Evolutionary conservation across 37 sponge, comb jelly and placozoan species (phyloP).

Genomic region (Eunapius fragilis): DNA sequence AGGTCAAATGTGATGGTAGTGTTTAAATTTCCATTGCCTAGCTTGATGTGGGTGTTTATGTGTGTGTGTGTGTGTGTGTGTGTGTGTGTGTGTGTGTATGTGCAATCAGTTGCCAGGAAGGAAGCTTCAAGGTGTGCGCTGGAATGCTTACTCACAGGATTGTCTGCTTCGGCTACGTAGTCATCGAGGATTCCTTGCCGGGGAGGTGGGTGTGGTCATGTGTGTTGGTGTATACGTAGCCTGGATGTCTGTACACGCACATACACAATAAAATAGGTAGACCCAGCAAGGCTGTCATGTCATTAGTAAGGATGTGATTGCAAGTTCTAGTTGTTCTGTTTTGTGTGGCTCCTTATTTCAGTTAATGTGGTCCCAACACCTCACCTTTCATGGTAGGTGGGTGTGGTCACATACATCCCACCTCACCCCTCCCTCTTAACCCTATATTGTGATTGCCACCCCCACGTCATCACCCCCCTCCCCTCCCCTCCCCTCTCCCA

Average conservation of each 20-base stretch:
- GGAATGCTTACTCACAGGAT: constrained; percentile 80
- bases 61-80: not conserved
- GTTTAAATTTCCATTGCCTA: too few relatives aligned
- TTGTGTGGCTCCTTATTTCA: too few relatives aligned
- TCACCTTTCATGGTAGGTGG: too few relatives aligned
- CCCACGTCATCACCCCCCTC: too few relatives aligned
- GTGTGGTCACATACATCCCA: not conserved
- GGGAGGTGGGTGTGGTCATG: constrained; percentile 62
- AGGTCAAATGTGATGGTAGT: too few relatives aligned
- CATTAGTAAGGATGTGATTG: not conserved
- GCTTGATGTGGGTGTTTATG: too few relatives aligned
- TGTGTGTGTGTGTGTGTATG: not conserved
- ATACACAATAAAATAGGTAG: not conserved
- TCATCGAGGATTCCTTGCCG: constrained; percentile 74
- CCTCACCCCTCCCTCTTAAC: not conserved
- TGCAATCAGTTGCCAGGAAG: constrained; percentile 58
- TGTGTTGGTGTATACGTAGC: not conserved
- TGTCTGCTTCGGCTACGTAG: constrained; percentile 83
- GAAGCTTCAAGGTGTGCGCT: constrained; percentile 60
- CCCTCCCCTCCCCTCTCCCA: not conserved
- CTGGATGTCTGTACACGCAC: not conserved
- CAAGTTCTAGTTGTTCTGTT: not conserved
- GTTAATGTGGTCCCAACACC: not conserved
- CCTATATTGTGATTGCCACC: too few relatives aligned
- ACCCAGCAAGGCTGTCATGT: too few relatives aligned